Percentiles rank a stretch among this genome's conserved stretches.
These are phyloP conservation scores for Actinopyga echinites DNA, from an alignment of 53 echinoderm and acorn worm species.

Conservation along the genomic window DNA sequence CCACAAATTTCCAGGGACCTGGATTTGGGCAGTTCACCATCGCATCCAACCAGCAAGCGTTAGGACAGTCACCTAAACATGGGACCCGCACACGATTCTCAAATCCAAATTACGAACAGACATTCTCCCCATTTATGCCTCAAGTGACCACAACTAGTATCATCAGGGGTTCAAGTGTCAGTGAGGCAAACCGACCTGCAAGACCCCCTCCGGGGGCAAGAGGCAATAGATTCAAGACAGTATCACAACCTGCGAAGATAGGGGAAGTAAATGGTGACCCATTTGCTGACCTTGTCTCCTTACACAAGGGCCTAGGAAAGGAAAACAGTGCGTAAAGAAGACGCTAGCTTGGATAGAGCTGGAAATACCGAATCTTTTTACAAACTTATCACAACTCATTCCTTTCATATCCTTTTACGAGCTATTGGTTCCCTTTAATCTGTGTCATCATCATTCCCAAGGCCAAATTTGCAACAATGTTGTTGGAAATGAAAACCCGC, in stretches of 20 bases:
- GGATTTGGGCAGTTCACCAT: background rate
- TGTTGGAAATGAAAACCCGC: too few species aligned
- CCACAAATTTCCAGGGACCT: background rate
- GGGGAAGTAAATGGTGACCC: slow-evolving; percentile 62
- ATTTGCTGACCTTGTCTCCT: slow-evolving; percentile 77
- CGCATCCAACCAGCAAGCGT: background rate
- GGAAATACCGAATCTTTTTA: too few species aligned
- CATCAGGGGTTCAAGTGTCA: too few species aligned
- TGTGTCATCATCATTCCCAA: too few species aligned
- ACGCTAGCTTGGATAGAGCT: too few species aligned
- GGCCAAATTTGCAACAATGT: too few species aligned
- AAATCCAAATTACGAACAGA: slow-evolving; percentile 36
- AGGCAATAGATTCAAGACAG: slow-evolving; percentile 13
- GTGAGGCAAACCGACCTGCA: too few species aligned
- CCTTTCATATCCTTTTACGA: too few species aligned
- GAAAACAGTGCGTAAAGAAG: too few species aligned
- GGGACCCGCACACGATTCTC: background rate
- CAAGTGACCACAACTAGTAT: slow-evolving; percentile 1
- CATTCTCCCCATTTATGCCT: slow-evolving; percentile 2
- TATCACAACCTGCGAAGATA: slow-evolving; percentile 35
- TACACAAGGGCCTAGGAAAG: slow-evolving; percentile 47
- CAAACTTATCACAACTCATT: too few species aligned
- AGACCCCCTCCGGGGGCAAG: background rate
- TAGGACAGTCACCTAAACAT: background rate
- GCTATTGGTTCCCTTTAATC: too few species aligned